phyloP scores from a whole-genome alignment of 1,140 invertebrate genomes.

The Tetramorium alpestre region DNA sequence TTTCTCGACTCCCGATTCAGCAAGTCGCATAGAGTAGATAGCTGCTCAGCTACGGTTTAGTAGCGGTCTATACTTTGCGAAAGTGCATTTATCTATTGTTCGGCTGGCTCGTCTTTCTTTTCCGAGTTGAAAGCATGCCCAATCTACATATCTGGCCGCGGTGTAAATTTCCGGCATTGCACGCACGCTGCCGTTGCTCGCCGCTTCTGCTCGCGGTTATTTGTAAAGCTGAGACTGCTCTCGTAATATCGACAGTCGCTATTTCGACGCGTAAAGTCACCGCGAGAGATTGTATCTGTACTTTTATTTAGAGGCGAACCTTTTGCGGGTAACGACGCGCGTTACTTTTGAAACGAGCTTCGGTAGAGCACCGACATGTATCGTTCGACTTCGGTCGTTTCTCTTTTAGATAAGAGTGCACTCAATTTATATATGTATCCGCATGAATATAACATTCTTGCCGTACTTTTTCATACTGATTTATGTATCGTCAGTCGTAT shows the following conservation, averaged over 20 bases:
- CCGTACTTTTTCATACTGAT: neutral
- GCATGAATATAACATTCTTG: constrained; percentile 2
- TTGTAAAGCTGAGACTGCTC: neutral
- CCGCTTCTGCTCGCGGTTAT: neutral
- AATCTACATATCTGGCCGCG: constrained; percentile 59
- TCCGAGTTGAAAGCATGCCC: constrained; percentile 59
- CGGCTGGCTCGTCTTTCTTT: constrained; percentile 65
- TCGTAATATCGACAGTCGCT: constrained; percentile 7
- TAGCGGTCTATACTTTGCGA: constrained; percentile 45
- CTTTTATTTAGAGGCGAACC: constrained; percentile 4
- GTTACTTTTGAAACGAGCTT: constrained; percentile 27
- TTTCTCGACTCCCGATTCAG: constrained; percentile 66
- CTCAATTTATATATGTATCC: constrained; percentile 1
- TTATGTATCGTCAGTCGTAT: neutral
- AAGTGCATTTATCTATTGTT: constrained; percentile 75
- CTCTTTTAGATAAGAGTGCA: constrained; percentile 3
- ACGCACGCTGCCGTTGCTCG: neutral
- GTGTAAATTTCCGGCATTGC: constrained; percentile 57
- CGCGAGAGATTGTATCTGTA: constrained; percentile 3
- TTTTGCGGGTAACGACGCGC: neutral
- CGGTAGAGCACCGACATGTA: neutral
- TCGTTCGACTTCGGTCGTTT: neutral
- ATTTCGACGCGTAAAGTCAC: neutral
- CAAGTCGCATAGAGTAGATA: constrained; percentile 52
- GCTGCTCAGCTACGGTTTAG: constrained; percentile 65